Evolutionary conservation across 37 sponge, comb jelly and placozoan species (phyloP).

Genomic region (Aphrocallistes beatrix): DNA sequence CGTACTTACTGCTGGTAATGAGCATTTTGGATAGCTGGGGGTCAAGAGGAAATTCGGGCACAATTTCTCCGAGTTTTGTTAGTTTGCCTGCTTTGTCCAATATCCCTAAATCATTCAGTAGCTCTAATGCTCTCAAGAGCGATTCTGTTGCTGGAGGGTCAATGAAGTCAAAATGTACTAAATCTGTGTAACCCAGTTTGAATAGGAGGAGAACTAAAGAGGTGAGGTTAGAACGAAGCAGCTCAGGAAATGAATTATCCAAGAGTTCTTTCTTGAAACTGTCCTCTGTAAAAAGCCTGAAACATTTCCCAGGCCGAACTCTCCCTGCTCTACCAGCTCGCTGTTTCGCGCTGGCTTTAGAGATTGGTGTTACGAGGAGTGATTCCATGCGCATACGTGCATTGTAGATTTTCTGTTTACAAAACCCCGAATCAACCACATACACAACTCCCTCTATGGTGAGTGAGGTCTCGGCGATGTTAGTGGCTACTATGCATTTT

Average conservation of each 20-base stretch:
- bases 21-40: background rate
- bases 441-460: background rate
- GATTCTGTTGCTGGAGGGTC: background rate
- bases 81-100: background rate
- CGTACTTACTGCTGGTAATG: background rate
- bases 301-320: background rate
- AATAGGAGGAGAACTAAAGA: background rate
- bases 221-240: background rate
- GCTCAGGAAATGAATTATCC: background rate
- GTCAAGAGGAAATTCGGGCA: background rate
- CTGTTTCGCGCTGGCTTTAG: background rate
- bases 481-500: slow-evolving; percentile 5
- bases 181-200: background rate
- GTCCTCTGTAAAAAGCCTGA: background rate
- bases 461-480: background rate
- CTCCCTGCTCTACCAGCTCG: background rate
- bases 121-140: background rate
- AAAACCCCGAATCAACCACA: slow-evolving; percentile 9
- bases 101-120: background rate
- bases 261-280: background rate
- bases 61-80: background rate
- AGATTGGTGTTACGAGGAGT: background rate
- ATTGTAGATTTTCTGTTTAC: background rate
- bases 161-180: background rate
- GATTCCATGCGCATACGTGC: background rate